Evolutionary conservation across 2,888 invertebrate species (phyloP).

Genomic region (Xanthia icteritia): DNA sequence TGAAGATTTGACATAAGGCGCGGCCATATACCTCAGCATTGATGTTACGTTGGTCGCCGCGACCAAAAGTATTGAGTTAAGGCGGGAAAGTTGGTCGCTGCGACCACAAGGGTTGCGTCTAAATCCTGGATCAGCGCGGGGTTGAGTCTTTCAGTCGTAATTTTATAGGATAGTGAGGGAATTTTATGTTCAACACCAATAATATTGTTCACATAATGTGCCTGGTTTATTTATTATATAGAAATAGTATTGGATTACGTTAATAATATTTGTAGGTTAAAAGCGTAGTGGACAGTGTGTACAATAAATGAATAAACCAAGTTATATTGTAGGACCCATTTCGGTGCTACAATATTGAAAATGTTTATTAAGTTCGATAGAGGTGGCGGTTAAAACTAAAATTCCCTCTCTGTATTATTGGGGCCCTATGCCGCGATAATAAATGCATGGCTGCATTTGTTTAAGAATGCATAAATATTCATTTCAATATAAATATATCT

Average conservation of each 20-base stretch:
- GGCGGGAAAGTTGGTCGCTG: neutral
- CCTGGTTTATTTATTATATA: neutral
- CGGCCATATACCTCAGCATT: constrained; percentile 13
- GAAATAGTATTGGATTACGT: neutral
- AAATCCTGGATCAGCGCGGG: constrained; percentile 72
- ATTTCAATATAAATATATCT: constrained; percentile 70
- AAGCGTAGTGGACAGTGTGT: constrained; percentile 13
- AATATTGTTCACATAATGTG: constrained; percentile 12
- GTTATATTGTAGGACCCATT: constrained; percentile 2
- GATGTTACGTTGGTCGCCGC: constrained; percentile 1
- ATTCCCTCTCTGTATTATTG: constrained; percentile 71
- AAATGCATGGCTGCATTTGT: constrained; percentile 84
- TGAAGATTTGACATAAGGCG: neutral
- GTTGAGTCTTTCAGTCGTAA: constrained; percentile 85
- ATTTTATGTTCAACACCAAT: constrained; percentile 35
- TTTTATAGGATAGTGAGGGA: constrained; percentile 75
- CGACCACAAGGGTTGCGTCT: neutral
- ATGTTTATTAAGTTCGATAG: neutral
- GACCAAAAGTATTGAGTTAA: neutral
- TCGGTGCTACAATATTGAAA: neutral
- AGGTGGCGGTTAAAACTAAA: constrained; percentile 38
- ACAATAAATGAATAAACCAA: neutral
- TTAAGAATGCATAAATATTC: constrained; percentile 85
- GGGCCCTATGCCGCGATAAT: constrained; percentile 75
- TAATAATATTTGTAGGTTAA: constrained; percentile 18